A percentile compares a stretch with the other conserved stretches of the same genome.
phyloP scores from a whole-genome alignment of 1,140 invertebrate species.

The Philotrypesis tridentata region DNA sequence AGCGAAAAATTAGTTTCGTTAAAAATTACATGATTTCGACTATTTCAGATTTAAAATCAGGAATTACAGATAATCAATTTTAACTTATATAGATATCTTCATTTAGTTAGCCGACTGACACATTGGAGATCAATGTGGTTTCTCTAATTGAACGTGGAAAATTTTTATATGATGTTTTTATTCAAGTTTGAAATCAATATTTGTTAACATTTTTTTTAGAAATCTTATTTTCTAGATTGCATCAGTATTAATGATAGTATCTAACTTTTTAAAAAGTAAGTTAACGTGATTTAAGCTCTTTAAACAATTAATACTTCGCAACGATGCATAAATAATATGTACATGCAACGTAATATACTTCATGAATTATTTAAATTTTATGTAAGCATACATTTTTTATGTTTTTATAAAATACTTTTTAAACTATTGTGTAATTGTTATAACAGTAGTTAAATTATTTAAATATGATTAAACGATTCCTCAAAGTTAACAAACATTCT shows the following conservation, averaged over 20 bases:
- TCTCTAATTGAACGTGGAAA: too few relatives aligned
- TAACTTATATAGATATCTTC: too few relatives aligned
- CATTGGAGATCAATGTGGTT: too few relatives aligned
- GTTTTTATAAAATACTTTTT: not conserved
- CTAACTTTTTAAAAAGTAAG: not conserved
- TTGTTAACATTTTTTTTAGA: not conserved
- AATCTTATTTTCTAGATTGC: not conserved
- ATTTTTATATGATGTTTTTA: not conserved
- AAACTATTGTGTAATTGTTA: not conserved
- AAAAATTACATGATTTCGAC: too few relatives aligned
- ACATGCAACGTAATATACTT: not conserved
- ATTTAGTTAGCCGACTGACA: too few relatives aligned
- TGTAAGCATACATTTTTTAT: not conserved
- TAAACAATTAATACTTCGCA: not conserved
- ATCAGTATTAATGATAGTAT: constrained; percentile 22
- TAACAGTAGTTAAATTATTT: not conserved
- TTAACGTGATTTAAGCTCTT: not conserved
- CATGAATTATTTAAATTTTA: not conserved
- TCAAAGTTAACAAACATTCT: constrained; percentile 1
- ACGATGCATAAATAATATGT: not conserved
- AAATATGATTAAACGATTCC: constrained; percentile 21
- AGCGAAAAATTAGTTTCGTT: too few relatives aligned
- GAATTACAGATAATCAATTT: too few relatives aligned
- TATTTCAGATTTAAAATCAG: not conserved
- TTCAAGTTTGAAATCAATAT: constrained; percentile 15